Evolutionary conservation across 2,888 invertebrate genomes (phyloP).

Genomic region (Xestia c-nigrum): DNA sequence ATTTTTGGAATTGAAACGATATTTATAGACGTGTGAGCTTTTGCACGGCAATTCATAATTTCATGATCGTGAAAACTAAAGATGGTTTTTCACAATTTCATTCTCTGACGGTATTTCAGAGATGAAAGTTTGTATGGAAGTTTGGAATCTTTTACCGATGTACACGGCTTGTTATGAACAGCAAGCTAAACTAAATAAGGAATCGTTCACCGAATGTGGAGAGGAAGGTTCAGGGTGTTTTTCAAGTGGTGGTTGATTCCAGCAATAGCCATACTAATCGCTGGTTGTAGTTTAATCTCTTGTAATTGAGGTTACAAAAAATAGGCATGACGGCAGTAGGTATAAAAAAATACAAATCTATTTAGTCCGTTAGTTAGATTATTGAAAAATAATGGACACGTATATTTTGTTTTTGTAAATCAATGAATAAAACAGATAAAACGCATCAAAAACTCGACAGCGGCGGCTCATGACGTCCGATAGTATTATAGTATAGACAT

Average conservation of each 20-base stretch:
- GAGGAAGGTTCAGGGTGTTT: neutral
- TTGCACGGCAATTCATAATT: neutral
- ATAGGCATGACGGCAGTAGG: too few species aligned
- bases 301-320: too few species aligned
- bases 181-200: neutral
- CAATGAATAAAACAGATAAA: too few species aligned
- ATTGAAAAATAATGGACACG: too few species aligned
- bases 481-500: too few species aligned
- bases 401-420: too few species aligned
- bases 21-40: neutral
- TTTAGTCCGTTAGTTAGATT: too few species aligned
- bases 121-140: neutral
- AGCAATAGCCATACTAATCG: neutral
- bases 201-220: neutral
- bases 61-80: neutral
- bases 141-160: neutral
- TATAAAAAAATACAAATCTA: too few species aligned
- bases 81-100: neutral
- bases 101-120: neutral
- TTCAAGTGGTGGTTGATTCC: neutral
- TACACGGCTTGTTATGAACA: neutral
- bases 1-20: neutral
- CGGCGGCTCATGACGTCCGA: too few species aligned
- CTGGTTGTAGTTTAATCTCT: too few species aligned
- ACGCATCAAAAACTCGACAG: too few species aligned